Evolutionary conservation across 2,797 vertebrate genomes (phyloP).

Genomic region (Rhinoraja longicauda): DNA sequence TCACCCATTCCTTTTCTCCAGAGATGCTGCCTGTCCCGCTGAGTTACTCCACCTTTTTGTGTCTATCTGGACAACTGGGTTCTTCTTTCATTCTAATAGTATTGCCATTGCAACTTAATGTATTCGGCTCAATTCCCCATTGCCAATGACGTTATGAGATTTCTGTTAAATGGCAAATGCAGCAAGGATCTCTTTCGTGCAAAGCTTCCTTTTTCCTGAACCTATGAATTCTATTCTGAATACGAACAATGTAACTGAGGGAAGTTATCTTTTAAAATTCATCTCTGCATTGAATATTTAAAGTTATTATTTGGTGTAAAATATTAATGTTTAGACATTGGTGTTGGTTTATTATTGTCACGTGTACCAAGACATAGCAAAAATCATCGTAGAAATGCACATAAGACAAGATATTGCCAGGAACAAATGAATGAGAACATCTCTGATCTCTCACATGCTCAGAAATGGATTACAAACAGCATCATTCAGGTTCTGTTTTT

Average conservation of each 20-base stretch:
- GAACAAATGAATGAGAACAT: neutral
- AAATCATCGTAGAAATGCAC: neutral
- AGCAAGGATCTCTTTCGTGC: neutral
- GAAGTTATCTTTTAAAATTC: neutral
- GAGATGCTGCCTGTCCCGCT: no score
- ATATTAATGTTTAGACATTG: neutral
- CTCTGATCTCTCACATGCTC: neutral
- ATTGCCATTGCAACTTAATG: neutral
- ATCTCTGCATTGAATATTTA: neutral
- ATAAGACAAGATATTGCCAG: neutral
- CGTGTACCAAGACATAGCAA: no score
- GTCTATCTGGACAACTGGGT: no score
- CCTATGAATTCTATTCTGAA: neutral
- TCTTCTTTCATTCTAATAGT: neutral
- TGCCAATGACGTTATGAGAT: neutral
- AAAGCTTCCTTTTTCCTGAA: neutral
- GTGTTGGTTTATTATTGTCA: no score
- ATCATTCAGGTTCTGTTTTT: neutral
- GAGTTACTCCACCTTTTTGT: no score
- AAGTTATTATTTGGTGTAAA: neutral
- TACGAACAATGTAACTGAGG: neutral
- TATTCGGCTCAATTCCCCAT: neutral
- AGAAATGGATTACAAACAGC: neutral
- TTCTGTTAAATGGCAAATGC: slow-evolving; percentile 7
- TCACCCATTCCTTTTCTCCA: no score